A percentile compares a stretch with the other conserved stretches of the same genome.
These are phyloP conservation scores for Aldabrachelys gigantea DNA, from an alignment of 2,113 vertebrate species.

Conservation along the genomic window DNA sequence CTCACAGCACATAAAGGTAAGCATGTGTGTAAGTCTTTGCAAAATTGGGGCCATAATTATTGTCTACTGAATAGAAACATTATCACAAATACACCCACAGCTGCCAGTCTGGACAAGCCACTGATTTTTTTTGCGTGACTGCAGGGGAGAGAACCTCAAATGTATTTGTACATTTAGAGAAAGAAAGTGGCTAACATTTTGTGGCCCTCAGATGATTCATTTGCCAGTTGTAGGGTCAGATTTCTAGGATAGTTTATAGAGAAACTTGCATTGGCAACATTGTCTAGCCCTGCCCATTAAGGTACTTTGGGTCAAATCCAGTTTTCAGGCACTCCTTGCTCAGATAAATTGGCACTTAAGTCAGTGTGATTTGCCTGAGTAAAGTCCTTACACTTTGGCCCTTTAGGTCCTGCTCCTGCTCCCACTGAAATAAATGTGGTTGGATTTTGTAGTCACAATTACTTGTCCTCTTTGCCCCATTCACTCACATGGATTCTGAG, in stretches of 20 bases:
- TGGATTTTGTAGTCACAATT: not conserved
- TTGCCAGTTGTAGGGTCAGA: not conserved
- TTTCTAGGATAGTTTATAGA: conserved; percentile 12
- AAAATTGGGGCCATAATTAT: conserved; percentile 18
- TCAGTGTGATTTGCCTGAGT: not conserved
- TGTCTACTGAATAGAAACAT: not conserved
- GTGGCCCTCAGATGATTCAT: not conserved
- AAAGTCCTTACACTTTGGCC: conserved; percentile 41
- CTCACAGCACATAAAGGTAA: not conserved
- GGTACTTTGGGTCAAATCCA: not conserved
- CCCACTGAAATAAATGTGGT: not conserved
- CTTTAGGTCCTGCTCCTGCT: not conserved
- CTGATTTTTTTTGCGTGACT: not conserved
- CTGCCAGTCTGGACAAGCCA: not conserved
- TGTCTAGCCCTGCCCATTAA: not conserved
- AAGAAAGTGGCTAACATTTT: not conserved
- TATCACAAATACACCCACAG: not conserved
- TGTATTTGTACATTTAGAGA: not conserved
- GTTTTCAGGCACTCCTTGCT: not conserved
- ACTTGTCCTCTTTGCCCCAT: not conserved
- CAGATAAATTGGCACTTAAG: not conserved
- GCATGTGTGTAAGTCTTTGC: not conserved
- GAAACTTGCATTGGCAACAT: not conserved
- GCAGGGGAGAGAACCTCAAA: not conserved
- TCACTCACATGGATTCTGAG: not conserved